A percentile compares a stretch with the other conserved stretches of the same genome.
These are phyloP conservation scores for Micoletzkya japonica DNA, from an alignment of 2,888 invertebrate species.

Conservation along the genomic window DNA sequence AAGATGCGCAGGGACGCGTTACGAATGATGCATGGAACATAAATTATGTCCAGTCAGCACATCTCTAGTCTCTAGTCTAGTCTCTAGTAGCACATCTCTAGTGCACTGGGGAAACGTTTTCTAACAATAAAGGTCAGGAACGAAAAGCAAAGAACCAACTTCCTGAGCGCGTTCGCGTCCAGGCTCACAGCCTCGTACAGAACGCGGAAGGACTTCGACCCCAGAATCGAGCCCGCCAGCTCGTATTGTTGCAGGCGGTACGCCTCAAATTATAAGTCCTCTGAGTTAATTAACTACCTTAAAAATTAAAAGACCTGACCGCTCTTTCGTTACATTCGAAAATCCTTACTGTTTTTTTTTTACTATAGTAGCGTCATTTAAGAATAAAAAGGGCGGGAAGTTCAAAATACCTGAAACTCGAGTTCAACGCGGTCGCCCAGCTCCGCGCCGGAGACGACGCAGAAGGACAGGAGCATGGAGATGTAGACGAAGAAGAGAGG, in stretches of 20 bases:
- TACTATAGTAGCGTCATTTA: not conserved
- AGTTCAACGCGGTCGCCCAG: slow-evolving; percentile 46
- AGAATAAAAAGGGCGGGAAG: not conserved
- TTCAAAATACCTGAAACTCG: slow-evolving; percentile 30
- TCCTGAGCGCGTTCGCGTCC: slow-evolving; percentile 45
- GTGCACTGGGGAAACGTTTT: not conserved
- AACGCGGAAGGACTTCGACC: slow-evolving; percentile 51
- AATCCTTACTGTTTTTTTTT: too few relatives aligned
- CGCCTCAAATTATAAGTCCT: slow-evolving; percentile 34
- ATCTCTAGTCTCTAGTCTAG: too few relatives aligned
- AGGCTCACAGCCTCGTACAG: slow-evolving; percentile 58
- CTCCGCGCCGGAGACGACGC: slow-evolving; percentile 42
- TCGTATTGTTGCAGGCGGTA: slow-evolving; percentile 62
- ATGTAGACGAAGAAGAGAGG: slow-evolving; percentile 44
- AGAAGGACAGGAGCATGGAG: slow-evolving; percentile 44
- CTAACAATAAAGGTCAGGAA: not conserved
- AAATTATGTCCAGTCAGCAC: too few relatives aligned
- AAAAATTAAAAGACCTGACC: not conserved
- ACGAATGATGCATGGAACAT: too few relatives aligned
- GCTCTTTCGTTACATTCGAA: too few relatives aligned
- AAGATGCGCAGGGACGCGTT: not conserved
- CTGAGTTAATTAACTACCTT: not conserved
- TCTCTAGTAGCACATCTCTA: not conserved
- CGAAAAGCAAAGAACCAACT: slow-evolving; percentile 26
- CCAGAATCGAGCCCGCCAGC: slow-evolving; percentile 50